Percentiles rank a stretch among this genome's conserved stretches.
Evolutionary conservation across 2,888 invertebrate genomes (phyloP).

Genomic region (Cyrtodaria siliqua): DNA sequence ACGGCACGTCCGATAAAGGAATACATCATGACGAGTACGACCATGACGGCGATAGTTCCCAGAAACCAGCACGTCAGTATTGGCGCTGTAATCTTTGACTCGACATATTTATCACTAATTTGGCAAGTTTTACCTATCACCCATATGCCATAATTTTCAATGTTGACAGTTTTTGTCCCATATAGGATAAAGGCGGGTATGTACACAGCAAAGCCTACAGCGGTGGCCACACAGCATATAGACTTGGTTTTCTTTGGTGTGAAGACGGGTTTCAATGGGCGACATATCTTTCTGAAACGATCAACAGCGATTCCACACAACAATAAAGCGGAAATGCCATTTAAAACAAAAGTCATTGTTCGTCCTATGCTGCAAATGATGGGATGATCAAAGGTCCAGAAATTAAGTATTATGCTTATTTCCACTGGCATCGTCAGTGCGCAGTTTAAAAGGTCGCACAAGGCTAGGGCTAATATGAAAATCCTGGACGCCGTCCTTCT

Average conservation of each 20-base stretch:
- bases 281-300: conserved; percentile 65
- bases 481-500: conserved; percentile 58
- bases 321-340: conserved; percentile 57
- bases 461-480: conserved; percentile 60
- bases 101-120: conserved; percentile 36
- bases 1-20: conserved; percentile 51
- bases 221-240: conserved; percentile 45
- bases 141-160: conserved; percentile 6
- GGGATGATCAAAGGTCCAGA: conserved; percentile 47
- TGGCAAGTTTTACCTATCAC: conserved; percentile 47
- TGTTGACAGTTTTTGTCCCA: conserved; percentile 49
- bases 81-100: conserved; percentile 17
- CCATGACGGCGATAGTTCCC: conserved; percentile 41
- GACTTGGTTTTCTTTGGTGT: conserved; percentile 54
- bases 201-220: conserved; percentile 54
- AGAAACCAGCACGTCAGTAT: conserved; percentile 49
- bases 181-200: conserved; percentile 61
- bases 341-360: conserved; percentile 52
- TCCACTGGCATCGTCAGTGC: conserved; percentile 61
- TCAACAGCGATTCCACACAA: conserved; percentile 63
- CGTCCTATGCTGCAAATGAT: conserved; percentile 37
- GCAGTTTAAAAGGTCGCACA: conserved; percentile 66
- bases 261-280: conserved; percentile 62
- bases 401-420: conserved; percentile 49
- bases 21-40: conserved; percentile 51